These are phyloP conservation scores for Apolygus lucorum DNA, from an alignment of 1,140 invertebrate species.

Conservation along the genomic window DNA sequence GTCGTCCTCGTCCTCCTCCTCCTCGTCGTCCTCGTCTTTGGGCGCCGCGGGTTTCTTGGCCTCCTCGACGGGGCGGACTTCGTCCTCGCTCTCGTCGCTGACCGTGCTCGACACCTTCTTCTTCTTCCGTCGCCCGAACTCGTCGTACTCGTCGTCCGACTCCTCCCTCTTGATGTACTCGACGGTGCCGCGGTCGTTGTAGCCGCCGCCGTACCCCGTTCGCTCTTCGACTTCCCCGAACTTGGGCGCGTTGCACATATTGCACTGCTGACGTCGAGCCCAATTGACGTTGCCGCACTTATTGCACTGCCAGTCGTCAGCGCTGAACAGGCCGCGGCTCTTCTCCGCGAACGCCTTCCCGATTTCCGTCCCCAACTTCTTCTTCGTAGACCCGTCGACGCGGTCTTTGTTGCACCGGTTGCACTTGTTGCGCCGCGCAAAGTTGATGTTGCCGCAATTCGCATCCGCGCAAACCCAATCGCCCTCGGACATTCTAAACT, in stretches of 20 bases:
- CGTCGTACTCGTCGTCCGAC: conserved; percentile 88
- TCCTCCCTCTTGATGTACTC: conserved; percentile 86
- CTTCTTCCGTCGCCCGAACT: conserved; percentile 42
- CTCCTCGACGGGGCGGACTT: conserved; percentile 39
- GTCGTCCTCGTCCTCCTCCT: conserved; percentile 47
- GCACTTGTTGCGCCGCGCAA: conserved; percentile 78
- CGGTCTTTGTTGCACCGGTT: conserved; percentile 75
- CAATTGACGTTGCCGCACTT: conserved; percentile 99
- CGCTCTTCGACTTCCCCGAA: conserved; percentile 80
- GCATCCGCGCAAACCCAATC: conserved; percentile 49
- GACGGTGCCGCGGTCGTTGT: conserved; percentile 86
- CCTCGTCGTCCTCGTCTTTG: conserved; percentile 43
- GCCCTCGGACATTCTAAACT: conserved; percentile 39
- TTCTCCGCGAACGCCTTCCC: conserved; percentile 97
- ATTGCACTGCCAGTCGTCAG: conserved; percentile 99
- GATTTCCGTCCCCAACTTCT: conserved; percentile 92
- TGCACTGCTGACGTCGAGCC: conserved; percentile 92
- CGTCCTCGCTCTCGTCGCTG: conserved; percentile 65
- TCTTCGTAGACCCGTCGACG: conserved; percentile 50
- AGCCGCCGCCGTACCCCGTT: conserved; percentile 61
- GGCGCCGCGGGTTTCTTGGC: conserved; percentile 31
- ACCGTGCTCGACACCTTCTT: not conserved
- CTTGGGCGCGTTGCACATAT: conserved; percentile 98
- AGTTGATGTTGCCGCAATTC: conserved; percentile 83
- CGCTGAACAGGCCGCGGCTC: conserved; percentile 92